Evolutionary conservation across 2,113 vertebrate species (phyloP).

Genomic region (Myotis lucifugus): DNA sequence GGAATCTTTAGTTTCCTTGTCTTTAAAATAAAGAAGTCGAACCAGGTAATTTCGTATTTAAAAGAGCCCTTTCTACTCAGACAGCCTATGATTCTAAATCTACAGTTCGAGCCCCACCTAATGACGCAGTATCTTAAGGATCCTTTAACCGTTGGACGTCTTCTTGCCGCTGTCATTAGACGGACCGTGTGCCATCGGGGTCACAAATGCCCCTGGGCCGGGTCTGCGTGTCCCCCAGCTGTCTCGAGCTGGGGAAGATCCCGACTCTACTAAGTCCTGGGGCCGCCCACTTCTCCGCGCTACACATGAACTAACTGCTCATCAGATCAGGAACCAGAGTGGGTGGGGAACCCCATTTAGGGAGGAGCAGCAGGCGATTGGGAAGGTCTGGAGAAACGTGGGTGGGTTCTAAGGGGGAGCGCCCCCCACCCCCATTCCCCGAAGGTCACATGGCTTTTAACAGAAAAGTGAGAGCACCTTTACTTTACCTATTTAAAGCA

Average conservation of each 20-base stretch:
- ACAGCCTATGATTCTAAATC: background rate
- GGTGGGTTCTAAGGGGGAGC: background rate
- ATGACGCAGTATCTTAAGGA: background rate
- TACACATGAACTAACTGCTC: background rate
- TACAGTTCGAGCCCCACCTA: background rate
- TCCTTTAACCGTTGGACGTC: background rate
- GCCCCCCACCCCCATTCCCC: fast-evolving
- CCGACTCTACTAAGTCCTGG: background rate
- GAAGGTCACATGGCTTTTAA: background rate
- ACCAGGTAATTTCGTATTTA: background rate
- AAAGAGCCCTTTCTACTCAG: background rate
- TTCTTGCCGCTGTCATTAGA: background rate
- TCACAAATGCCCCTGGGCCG: background rate
- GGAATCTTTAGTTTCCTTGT: background rate
- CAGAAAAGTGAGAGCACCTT: background rate
- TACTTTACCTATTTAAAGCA: background rate
- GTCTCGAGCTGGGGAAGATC: background rate
- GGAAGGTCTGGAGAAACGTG: background rate
- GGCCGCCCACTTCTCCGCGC: background rate
- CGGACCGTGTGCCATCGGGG: fast-evolving
- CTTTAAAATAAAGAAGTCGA: slow-evolving; percentile 34
- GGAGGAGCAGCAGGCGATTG: background rate
- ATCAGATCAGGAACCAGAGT: background rate
- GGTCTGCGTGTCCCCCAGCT: background rate
- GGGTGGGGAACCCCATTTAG: background rate